Evolutionary conservation across 1,140 invertebrate species (phyloP).

Genomic region (Zaprionus vittiger): DNA sequence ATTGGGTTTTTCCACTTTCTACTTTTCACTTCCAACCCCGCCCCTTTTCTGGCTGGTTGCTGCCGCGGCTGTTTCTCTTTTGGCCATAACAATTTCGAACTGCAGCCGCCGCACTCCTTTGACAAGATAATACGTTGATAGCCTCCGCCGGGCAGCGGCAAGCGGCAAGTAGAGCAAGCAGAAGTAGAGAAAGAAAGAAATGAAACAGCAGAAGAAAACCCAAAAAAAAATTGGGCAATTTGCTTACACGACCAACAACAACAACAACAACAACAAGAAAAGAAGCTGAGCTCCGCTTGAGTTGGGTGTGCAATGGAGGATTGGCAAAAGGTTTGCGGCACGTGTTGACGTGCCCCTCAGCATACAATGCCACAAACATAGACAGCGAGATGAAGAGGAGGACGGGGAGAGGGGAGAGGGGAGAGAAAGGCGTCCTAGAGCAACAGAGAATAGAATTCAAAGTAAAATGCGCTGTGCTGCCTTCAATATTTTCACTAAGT

Average conservation of each 20-base stretch:
- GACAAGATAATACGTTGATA: constrained; percentile 82
- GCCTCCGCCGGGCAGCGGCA: constrained; percentile 25
- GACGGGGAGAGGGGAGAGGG: background rate
- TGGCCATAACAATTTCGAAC: constrained; percentile 74
- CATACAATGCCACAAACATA: constrained; percentile 17
- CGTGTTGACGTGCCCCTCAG: constrained; percentile 57
- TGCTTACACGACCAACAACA: constrained; percentile 77
- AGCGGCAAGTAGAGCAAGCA: background rate
- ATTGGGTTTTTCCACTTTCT: constrained; percentile 28
- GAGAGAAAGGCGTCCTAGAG: background rate
- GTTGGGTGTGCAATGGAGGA: constrained; percentile 44
- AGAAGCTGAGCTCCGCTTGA: constrained; percentile 37
- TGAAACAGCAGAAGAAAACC: constrained; percentile 10
- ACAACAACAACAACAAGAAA: constrained; percentile 41
- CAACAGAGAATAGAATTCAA: constrained; percentile 23
- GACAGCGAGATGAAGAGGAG: background rate
- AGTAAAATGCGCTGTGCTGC: constrained; percentile 33
- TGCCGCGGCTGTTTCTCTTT: constrained; percentile 57
- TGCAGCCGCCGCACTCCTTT: constrained; percentile 67
- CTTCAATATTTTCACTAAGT: constrained; percentile 44
- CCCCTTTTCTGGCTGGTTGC: constrained; percentile 31
- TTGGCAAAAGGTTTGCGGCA: constrained; percentile 75
- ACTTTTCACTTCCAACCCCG: constrained; percentile 20
- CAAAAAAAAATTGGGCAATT: constrained; percentile 73
- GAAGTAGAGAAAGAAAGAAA: constrained; percentile 19